These are phyloP conservation scores for Morpho helenor DNA, from an alignment of 2,888 invertebrate species.

Conservation along the genomic window DNA sequence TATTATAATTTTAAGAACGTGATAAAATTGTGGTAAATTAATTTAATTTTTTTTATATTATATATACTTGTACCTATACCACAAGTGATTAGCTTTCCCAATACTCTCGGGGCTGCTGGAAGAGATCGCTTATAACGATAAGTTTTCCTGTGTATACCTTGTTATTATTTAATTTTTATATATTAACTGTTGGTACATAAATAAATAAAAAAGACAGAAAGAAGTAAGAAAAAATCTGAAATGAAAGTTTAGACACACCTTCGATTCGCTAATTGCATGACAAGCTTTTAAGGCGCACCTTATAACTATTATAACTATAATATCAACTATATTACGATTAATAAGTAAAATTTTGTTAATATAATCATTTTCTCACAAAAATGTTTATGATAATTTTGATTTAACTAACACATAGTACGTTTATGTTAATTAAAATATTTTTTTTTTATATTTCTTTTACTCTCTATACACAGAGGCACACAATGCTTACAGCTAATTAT, in stretches of 20 bases:
- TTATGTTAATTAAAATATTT: slow-evolving; percentile 38
- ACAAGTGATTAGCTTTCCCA: too few relatives aligned
- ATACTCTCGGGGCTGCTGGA: too few relatives aligned
- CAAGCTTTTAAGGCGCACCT: slow-evolving; percentile 42
- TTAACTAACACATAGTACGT: slow-evolving; percentile 11
- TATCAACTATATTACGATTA: slow-evolving; percentile 25
- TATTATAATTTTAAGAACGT: too few relatives aligned
- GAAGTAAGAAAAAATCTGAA: too few relatives aligned
- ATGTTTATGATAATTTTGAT: slow-evolving; percentile 11
- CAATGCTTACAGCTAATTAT: slow-evolving; percentile 52
- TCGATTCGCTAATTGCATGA: slow-evolving; percentile 1
- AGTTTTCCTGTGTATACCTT: too few relatives aligned
- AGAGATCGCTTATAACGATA: too few relatives aligned
- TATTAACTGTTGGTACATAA: too few relatives aligned
- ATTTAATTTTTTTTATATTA: too few relatives aligned
- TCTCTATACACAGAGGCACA: slow-evolving; percentile 75
- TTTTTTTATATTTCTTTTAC: slow-evolving; percentile 44
- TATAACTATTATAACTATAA: slow-evolving; percentile 48
- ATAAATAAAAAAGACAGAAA: too few relatives aligned
- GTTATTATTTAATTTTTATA: too few relatives aligned
- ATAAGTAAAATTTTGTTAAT: slow-evolving; percentile 19
- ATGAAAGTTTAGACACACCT: background rate
- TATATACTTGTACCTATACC: too few relatives aligned
- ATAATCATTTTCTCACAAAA: slow-evolving; percentile 11
- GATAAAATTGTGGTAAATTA: too few relatives aligned